Evolutionary conservation across 2,113 vertebrate genomes (phyloP).

Genomic region (Riparia riparia): DNA sequence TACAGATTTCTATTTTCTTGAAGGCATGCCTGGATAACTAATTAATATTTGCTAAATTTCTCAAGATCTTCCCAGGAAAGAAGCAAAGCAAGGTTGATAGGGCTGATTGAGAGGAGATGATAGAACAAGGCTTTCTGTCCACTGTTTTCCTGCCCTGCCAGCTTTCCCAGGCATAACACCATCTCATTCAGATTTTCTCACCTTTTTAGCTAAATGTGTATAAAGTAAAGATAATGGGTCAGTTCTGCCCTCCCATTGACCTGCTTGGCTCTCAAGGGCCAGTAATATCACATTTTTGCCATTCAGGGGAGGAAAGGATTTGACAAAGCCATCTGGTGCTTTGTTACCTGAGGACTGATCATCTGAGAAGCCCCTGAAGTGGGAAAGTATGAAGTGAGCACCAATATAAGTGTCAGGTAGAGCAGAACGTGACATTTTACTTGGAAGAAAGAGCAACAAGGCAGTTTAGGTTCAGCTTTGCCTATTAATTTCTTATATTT

Average conservation of each 20-base stretch:
- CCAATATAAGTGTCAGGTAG: background rate
- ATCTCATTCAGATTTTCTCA: background rate
- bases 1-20: background rate
- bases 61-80: background rate
- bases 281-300: background rate
- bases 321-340: background rate
- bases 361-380: background rate
- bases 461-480: background rate
- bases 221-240: background rate
- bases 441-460: background rate
- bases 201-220: background rate
- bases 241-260: background rate
- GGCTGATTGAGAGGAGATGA: fast-evolving
- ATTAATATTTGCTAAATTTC: background rate
- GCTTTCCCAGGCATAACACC: background rate
- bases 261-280: background rate
- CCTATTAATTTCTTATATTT: background rate
- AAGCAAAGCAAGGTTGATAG: background rate
- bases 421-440: background rate
- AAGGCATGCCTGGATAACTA: background rate
- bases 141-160: background rate
- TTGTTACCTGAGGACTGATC: background rate
- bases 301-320: background rate
- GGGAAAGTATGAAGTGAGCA: background rate
- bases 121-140: background rate